A percentile compares a stretch with the other conserved stretches of the same genome.
Evolutionary conservation across 2,888 invertebrate genomes (phyloP).

Genomic region (Tetramorium bicarinatum): DNA sequence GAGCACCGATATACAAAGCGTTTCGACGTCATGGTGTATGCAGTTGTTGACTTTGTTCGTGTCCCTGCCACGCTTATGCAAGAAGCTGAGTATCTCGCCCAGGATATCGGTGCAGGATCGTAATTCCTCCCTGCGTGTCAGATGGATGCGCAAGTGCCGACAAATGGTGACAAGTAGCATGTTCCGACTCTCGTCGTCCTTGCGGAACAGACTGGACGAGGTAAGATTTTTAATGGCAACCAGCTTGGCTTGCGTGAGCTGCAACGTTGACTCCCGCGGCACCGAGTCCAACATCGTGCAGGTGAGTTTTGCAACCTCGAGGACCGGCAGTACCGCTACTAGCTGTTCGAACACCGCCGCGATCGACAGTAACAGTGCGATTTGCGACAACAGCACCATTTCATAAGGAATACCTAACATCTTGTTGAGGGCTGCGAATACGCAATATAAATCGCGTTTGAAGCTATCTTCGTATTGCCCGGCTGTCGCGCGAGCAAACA

Average conservation of each 20-base stretch:
- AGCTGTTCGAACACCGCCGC: constrained; percentile 95
- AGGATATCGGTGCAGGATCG: constrained; percentile 95
- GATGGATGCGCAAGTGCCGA: constrained; percentile 94
- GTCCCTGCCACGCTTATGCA: constrained; percentile 88
- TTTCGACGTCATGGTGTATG: constrained; percentile 93
- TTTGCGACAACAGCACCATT: constrained; percentile 93
- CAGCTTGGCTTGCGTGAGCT: constrained; percentile 93
- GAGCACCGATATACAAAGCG: constrained; percentile 92
- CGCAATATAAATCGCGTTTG: constrained; percentile 92
- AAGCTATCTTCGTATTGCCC: constrained; percentile 97
- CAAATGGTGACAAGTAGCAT: constrained; percentile 94
- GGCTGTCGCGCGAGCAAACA: constrained; percentile 95
- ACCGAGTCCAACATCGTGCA: constrained; percentile 93
- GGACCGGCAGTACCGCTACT: constrained; percentile 90
- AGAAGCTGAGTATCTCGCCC: constrained; percentile 92
- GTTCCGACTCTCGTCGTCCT: constrained; percentile 94
- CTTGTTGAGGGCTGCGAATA: constrained; percentile 93
- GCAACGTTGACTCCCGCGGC: constrained; percentile 90
- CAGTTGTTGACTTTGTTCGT: constrained; percentile 89
- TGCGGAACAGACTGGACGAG: constrained; percentile 90
- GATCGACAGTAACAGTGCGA: constrained; percentile 93
- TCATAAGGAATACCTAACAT: constrained; percentile 92
- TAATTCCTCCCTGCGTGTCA: constrained; percentile 93
- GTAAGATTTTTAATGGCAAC: constrained; percentile 94
- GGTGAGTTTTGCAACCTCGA: constrained; percentile 93